phyloP scores from a whole-genome alignment of 2,888 invertebrate species.

The Hirtodrosophila trivittata region DNA sequence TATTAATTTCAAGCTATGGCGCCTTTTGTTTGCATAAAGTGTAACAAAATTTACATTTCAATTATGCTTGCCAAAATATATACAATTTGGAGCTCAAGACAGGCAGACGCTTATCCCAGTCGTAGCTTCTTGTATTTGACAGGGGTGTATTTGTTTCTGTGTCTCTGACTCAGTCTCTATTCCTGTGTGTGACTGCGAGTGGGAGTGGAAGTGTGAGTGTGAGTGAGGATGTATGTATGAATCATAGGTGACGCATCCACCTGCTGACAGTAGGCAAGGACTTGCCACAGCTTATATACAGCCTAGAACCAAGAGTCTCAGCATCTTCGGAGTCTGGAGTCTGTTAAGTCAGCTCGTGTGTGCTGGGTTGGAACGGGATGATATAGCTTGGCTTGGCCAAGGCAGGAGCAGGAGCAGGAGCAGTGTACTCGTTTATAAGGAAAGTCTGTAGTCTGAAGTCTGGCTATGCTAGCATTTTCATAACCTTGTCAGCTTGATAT shows the following conservation, averaged over 20 bases:
- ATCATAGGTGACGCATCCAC: conserved; percentile 50
- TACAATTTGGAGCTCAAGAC: conserved; percentile 33
- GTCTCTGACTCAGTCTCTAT: not conserved
- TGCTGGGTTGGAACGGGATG: too few relatives aligned
- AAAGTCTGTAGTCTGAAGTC: conserved; percentile 16
- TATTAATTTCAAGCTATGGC: conserved; percentile 57
- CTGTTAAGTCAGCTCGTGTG: not conserved
- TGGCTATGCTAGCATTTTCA: conserved; percentile 72
- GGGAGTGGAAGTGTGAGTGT: not conserved
- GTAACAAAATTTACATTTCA: conserved; percentile 70
- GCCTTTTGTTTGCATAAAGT: conserved; percentile 45
- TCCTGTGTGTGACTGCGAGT: too few relatives aligned
- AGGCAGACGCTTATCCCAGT: conserved; percentile 21
- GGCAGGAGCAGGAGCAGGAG: not conserved
- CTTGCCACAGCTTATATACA: too few relatives aligned
- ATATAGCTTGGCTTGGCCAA: too few relatives aligned
- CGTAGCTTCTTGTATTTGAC: not conserved
- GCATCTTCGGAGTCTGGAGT: not conserved
- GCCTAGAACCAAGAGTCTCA: too few relatives aligned
- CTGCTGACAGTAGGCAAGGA: conserved; percentile 21
- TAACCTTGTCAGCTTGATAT: conserved; percentile 79
- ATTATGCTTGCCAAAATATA: conserved; percentile 60
- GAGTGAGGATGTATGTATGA: conserved; percentile 9
- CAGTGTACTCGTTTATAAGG: too few relatives aligned
- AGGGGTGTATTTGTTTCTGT: not conserved